Conservation (phyloP, 2,888 invertebrate species). For the Xanthorhoe designata region DNA sequence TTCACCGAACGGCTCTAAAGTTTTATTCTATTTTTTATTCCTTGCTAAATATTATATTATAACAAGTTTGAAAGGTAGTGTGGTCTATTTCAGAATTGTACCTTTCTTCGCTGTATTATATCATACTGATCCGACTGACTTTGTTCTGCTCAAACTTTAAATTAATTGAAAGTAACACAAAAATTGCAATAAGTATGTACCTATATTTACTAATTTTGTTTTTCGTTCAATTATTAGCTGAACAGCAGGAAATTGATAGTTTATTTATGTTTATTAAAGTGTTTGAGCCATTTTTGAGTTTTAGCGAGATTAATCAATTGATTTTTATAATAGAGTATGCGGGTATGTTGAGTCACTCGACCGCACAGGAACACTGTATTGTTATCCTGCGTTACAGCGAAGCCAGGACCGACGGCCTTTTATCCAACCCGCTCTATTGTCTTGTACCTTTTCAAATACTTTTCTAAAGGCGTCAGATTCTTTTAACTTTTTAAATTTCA, state of each 20-base stretch:
- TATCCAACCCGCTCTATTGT: constrained; percentile 75
- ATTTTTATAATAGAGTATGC: constrained; percentile 51
- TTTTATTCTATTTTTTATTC: constrained; percentile 11
- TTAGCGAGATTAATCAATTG: too few species aligned
- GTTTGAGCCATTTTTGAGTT: too few species aligned
- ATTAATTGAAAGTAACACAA: too few species aligned
- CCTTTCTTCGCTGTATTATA: constrained; percentile 45
- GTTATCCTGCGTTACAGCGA: constrained; percentile 68
- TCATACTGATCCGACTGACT: too few species aligned
- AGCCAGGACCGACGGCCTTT: constrained; percentile 68
- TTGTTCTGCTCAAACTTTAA: too few species aligned
- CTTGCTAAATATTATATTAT: constrained; percentile 31
- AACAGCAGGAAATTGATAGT: too few species aligned
- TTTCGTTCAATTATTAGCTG: too few species aligned
- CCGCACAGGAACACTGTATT: constrained; percentile 75
- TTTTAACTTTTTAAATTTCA: constrained; percentile 58
- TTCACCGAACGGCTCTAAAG: constrained; percentile 25
- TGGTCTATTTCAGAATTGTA: constrained; percentile 25
- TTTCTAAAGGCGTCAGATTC: constrained; percentile 59
- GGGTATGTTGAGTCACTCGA: constrained; percentile 73
- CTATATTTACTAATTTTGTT: too few species aligned
- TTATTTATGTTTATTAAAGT: too few species aligned
- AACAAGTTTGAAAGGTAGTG: constrained; percentile 40
- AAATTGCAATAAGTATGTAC: too few species aligned
- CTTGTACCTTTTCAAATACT: constrained; percentile 70